Evolutionary conservation across 2,797 vertebrate genomes (phyloP).

Genomic region (Bovichtus variegatus): DNA sequence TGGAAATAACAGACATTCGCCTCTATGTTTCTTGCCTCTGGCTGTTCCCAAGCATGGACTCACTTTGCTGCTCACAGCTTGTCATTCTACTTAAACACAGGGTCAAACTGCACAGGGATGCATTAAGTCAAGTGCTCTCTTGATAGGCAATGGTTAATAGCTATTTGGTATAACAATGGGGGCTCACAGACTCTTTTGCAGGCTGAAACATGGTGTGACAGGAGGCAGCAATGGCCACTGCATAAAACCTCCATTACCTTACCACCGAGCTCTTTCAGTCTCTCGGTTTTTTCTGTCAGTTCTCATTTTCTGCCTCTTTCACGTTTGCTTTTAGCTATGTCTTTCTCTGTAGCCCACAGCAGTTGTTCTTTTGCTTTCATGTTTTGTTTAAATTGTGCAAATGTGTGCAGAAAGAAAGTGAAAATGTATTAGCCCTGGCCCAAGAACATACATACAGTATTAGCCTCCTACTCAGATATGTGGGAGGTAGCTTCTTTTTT

Average conservation of each 20-base stretch:
- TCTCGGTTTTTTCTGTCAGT: background rate
- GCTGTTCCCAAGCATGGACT: background rate
- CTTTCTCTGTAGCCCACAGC: background rate
- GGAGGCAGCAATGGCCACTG: background rate
- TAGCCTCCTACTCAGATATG: constrained; percentile 25
- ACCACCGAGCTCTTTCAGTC: constrained; percentile 2
- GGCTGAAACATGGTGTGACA: constrained; percentile 9
- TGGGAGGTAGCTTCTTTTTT: constrained; percentile 13
- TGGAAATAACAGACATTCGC: constrained; percentile 17
- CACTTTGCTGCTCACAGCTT: constrained; percentile 5
- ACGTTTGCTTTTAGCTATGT: background rate
- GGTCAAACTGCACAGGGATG: background rate
- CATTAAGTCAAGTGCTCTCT: constrained; percentile 35
- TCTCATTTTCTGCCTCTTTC: background rate
- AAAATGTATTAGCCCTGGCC: background rate
- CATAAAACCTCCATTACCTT: constrained; percentile 17
- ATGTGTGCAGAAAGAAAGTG: background rate
- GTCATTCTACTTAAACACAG: constrained; percentile 14
- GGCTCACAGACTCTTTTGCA: constrained; percentile 13
- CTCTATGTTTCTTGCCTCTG: background rate
- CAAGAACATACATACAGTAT: background rate
- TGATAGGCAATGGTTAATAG: constrained; percentile 22
- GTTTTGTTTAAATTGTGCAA: background rate
- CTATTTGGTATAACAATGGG: constrained; percentile 9
- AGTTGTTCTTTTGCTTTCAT: background rate